These are phyloP conservation scores for Pseudomyrmex concolor DNA, from an alignment of 1,140 invertebrate species.

Conservation along the genomic window DNA sequence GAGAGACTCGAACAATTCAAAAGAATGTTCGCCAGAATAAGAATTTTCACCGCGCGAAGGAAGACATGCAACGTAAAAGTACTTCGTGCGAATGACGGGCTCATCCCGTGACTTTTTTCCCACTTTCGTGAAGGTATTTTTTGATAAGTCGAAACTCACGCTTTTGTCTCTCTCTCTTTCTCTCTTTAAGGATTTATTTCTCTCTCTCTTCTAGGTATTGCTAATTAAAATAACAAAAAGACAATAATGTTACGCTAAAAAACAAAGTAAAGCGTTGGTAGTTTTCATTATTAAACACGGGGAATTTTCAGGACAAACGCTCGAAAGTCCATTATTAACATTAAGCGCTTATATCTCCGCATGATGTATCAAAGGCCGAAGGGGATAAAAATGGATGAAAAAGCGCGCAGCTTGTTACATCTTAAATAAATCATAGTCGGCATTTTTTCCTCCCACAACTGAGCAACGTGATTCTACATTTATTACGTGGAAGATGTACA, in stretches of 20 bases:
- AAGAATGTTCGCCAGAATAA: too few species aligned
- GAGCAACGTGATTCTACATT: slow-evolving; percentile 36
- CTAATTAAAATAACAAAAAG: neutral
- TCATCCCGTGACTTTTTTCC: slow-evolving; percentile 35
- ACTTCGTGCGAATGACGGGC: slow-evolving; percentile 51
- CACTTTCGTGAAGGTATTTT: neutral
- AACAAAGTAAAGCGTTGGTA: too few species aligned
- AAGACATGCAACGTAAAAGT: slow-evolving; percentile 47
- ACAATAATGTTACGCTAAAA: neutral
- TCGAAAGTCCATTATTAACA: neutral
- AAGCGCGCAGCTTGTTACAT: neutral
- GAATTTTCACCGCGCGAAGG: slow-evolving; percentile 49
- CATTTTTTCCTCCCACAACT: neutral
- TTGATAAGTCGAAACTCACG: neutral
- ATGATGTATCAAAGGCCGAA: neutral
- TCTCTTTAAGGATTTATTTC: neutral
- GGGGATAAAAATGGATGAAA: slow-evolving; percentile 20
- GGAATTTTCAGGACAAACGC: neutral
- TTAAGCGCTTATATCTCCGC: neutral
- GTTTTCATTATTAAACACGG: neutral
- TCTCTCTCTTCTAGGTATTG: neutral
- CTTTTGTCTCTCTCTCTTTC: slow-evolving; percentile 7
- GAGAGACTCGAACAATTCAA: too few species aligned
- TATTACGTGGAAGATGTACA: slow-evolving; percentile 2
- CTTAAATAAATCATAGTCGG: slow-evolving; percentile 24